Percentiles rank a stretch among this genome's conserved stretches.
Conservation (phyloP, 2,888 invertebrate genomes). For the Branchipolynoe longqiensis region DNA sequence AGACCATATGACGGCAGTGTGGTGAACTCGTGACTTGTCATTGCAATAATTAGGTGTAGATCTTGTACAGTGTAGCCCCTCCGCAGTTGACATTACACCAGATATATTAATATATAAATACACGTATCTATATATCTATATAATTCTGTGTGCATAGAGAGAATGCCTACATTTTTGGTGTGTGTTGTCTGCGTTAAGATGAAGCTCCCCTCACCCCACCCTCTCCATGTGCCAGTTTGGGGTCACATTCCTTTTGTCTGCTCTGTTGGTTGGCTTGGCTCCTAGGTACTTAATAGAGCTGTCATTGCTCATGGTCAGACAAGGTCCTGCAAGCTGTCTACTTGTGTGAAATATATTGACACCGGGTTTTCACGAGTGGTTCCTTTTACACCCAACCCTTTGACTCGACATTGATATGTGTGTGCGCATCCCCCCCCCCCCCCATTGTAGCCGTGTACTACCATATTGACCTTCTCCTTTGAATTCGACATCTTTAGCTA, state of each 20-base stretch:
- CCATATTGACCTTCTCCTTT: not conserved
- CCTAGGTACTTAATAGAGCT: too few species aligned
- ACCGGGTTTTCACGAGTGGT: not conserved
- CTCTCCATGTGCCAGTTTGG: too few species aligned
- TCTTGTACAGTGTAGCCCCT: conserved; percentile 56
- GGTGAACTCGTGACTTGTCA: conserved; percentile 46
- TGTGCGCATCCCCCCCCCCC: not conserved
- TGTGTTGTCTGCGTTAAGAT: conserved; percentile 3
- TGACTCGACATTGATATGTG: not conserved
- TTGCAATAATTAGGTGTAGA: conserved; percentile 55
- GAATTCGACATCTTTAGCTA: not conserved
- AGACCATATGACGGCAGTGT: conserved; percentile 38
- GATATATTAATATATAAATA: conserved; percentile 51
- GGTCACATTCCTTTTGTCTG: conserved; percentile 1
- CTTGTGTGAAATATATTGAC: not conserved
- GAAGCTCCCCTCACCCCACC: too few species aligned
- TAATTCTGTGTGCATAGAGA: conserved; percentile 49
- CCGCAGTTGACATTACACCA: conserved; percentile 44
- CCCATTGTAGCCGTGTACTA: not conserved
- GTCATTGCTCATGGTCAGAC: too few species aligned
- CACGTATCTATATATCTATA: conserved; percentile 33
- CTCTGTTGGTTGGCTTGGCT: not conserved
- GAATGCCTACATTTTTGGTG: conserved; percentile 41
- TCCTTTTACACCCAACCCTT: not conserved
- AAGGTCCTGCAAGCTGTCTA: too few species aligned